phyloP scores from a whole-genome alignment of 2,888 invertebrate species.

The Tenthredo mesomela region DNA sequence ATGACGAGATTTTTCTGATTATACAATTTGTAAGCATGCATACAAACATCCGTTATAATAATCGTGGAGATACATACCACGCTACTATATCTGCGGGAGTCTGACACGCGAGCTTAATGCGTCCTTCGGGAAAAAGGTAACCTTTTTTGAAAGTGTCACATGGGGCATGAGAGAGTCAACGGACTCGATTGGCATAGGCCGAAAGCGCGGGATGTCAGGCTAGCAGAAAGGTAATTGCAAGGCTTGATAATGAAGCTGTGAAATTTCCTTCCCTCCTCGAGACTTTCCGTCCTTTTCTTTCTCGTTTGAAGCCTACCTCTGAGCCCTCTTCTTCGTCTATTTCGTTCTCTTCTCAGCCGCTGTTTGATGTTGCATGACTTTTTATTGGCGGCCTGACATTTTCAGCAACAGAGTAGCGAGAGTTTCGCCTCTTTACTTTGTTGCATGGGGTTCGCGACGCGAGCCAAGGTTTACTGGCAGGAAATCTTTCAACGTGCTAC shows the following conservation, averaged over 20 bases:
- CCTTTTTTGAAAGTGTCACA: constrained; percentile 54
- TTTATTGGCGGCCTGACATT: constrained; percentile 81
- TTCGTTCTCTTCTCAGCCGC: constrained; percentile 59
- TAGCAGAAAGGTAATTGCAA: constrained; percentile 64
- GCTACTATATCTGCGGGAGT: neutral
- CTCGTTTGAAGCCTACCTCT: neutral
- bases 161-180: constrained; percentile 54
- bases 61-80: neutral
- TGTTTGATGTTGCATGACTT: constrained; percentile 79
- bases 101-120: constrained; percentile 28
- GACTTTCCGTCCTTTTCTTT: neutral
- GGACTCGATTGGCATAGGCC: constrained; percentile 29
- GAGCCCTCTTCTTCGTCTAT: constrained; percentile 45
- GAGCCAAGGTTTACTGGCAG: constrained; percentile 58
- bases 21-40: neutral
- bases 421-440: neutral
- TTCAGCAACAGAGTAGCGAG: constrained; percentile 70
- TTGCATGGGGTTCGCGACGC: constrained; percentile 50
- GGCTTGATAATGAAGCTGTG: constrained; percentile 70
- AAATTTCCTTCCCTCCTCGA: constrained; percentile 59
- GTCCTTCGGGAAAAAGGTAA: constrained; percentile 53
- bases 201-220: neutral
- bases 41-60: neutral
- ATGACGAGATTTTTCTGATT: neutral
- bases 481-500: constrained; percentile 64